Conservation (phyloP, 2,888 invertebrate species). For the Protophormia terraenovae region DNA sequence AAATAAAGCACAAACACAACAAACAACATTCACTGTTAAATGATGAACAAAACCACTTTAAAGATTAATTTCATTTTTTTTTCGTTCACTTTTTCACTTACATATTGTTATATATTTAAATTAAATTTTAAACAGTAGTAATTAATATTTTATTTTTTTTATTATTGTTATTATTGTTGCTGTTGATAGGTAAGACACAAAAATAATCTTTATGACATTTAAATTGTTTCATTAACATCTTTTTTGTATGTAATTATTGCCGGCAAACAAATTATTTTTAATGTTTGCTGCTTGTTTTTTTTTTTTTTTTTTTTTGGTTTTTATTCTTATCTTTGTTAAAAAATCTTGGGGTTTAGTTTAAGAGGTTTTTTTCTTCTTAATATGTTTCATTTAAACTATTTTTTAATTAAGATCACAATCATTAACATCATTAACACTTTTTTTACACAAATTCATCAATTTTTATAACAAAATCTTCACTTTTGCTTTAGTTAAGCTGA, state of each 20-base stretch:
- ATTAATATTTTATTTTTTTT: constrained; percentile 16
- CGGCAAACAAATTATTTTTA: constrained; percentile 32
- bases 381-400: constrained; percentile 11
- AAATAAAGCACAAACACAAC: neutral
- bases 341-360: neutral
- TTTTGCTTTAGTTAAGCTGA: neutral
- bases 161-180: neutral
- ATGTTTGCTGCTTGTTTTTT: no score
- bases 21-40: constrained; percentile 27
- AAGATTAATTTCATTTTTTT: constrained; percentile 5
- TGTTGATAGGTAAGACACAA: neutral
- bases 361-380: neutral
- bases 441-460: neutral
- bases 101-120: constrained; percentile 40
- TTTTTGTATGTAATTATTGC: constrained; percentile 17
- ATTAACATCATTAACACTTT: constrained; percentile 44
- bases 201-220: constrained; percentile 40
- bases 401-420: constrained; percentile 35
- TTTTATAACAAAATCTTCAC: neutral
- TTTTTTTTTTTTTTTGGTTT: no score
- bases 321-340: neutral
- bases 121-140: constrained; percentile 31
- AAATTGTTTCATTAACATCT: constrained; percentile 46
- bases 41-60: constrained; percentile 25
- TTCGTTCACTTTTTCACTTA: neutral